phyloP scores from a whole-genome alignment of 1,140 invertebrate genomes.

The Drosophila lacertosa region DNA sequence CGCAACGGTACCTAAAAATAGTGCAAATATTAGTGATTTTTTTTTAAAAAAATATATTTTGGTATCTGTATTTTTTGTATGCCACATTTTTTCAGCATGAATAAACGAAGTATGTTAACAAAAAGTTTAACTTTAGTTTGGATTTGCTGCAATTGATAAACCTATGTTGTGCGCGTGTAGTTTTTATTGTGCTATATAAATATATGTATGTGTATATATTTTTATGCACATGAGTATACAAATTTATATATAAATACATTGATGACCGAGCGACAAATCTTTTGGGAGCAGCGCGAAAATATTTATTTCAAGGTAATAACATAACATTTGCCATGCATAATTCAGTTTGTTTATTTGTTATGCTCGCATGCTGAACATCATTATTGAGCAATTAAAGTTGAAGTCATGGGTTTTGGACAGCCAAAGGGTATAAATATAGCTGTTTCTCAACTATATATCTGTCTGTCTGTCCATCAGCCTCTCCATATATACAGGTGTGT shows the following conservation, averaged over 20 bases:
- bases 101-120: background rate
- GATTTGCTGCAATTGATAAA: background rate
- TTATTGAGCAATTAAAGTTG: constrained; percentile 50
- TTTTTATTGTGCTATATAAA: background rate
- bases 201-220: background rate
- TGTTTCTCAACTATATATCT: background rate
- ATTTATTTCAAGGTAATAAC: constrained; percentile 47
- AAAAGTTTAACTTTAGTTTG: background rate
- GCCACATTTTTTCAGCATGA: background rate
- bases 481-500: constrained; percentile 30
- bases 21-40: constrained; percentile 11
- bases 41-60: background rate
- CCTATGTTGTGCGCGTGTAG: background rate
- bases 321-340: constrained; percentile 43
- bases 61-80: background rate
- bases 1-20: background rate
- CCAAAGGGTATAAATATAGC: constrained; percentile 12
- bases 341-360: constrained; percentile 38
- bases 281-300: constrained; percentile 19
- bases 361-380: constrained; percentile 35
- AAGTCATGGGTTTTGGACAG: constrained; percentile 50
- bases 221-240: background rate
- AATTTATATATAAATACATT: background rate
- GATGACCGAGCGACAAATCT: background rate
- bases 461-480: too few species aligned